phyloP scores from a whole-genome alignment of 2,888 invertebrate genomes.

The Timandra comae region DNA sequence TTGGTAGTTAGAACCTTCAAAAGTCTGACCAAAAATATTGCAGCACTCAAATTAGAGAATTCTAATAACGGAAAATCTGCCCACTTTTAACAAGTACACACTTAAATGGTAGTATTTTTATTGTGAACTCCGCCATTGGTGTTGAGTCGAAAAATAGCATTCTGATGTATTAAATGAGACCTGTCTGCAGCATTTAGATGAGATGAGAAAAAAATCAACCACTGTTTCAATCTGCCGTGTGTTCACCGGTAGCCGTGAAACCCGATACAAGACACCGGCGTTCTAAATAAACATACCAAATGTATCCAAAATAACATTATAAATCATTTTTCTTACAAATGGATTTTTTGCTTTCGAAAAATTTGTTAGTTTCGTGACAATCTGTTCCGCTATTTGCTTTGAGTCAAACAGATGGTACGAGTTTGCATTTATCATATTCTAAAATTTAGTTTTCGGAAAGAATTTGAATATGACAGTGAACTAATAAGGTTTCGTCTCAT shows the following conservation, averaged over 20 bases:
- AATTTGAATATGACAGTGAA: conserved; percentile 39
- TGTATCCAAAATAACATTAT: conserved; percentile 71
- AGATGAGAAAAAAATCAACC: too few relatives aligned
- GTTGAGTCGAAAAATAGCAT: too few relatives aligned
- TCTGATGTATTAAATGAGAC: too few relatives aligned
- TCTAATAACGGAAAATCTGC: too few relatives aligned
- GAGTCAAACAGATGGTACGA: conserved; percentile 63
- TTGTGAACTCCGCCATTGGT: too few relatives aligned
- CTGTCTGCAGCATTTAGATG: too few relatives aligned
- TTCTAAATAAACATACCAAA: conserved; percentile 59
- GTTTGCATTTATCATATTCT: conserved; percentile 57
- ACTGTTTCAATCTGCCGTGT: conserved; percentile 1
- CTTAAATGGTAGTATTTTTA: too few relatives aligned
- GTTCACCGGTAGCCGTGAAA: conserved; percentile 38
- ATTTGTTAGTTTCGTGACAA: conserved; percentile 73
- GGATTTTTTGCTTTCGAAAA: conserved; percentile 52
- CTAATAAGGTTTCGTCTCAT: conserved; percentile 40
- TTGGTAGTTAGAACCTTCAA: too few relatives aligned
- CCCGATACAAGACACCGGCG: conserved; percentile 45
- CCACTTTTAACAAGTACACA: too few relatives aligned
- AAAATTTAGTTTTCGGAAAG: conserved; percentile 51
- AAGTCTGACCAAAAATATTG: too few relatives aligned
- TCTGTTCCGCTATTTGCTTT: conserved; percentile 76
- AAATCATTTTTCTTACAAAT: conserved; percentile 61
- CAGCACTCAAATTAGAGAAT: too few relatives aligned